Evolutionary conservation across 2,888 invertebrate species (phyloP).

Genomic region (Aphodius granarius): DNA sequence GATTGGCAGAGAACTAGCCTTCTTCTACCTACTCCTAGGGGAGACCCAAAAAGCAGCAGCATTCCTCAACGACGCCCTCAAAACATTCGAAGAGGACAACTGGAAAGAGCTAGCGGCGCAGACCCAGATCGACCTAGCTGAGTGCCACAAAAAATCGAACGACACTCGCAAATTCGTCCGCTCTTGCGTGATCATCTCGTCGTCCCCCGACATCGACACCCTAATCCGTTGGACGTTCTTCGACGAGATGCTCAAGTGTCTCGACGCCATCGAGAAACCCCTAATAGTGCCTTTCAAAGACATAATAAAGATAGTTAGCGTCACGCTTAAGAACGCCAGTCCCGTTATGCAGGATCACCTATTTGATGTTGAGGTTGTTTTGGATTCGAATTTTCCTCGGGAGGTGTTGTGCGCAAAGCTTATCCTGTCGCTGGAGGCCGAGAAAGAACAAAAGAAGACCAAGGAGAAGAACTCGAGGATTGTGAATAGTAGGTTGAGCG

Average conservation of each 20-base stretch:
- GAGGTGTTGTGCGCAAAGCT: constrained; percentile 66
- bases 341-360: constrained; percentile 61
- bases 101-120: constrained; percentile 84
- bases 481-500: constrained; percentile 62
- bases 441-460: constrained; percentile 40
- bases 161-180: constrained; percentile 69
- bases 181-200: constrained; percentile 74
- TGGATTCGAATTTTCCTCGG: constrained; percentile 66
- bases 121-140: constrained; percentile 80
- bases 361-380: constrained; percentile 58
- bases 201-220: constrained; percentile 73
- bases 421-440: constrained; percentile 58
- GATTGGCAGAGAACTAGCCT: constrained; percentile 86
- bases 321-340: constrained; percentile 43
- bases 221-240: constrained; percentile 66
- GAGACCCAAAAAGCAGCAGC: constrained; percentile 88
- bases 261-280: constrained; percentile 44
- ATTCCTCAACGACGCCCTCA: constrained; percentile 82
- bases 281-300: constrained; percentile 53
- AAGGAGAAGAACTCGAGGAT: constrained; percentile 55
- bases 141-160: constrained; percentile 79
- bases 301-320: constrained; percentile 54
- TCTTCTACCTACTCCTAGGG: constrained; percentile 84
- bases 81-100: constrained; percentile 84
- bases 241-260: constrained; percentile 74